Base-by-base conservation (phyloP, 1,140 invertebrate species). In the Sminthurides bifidus region DNA sequence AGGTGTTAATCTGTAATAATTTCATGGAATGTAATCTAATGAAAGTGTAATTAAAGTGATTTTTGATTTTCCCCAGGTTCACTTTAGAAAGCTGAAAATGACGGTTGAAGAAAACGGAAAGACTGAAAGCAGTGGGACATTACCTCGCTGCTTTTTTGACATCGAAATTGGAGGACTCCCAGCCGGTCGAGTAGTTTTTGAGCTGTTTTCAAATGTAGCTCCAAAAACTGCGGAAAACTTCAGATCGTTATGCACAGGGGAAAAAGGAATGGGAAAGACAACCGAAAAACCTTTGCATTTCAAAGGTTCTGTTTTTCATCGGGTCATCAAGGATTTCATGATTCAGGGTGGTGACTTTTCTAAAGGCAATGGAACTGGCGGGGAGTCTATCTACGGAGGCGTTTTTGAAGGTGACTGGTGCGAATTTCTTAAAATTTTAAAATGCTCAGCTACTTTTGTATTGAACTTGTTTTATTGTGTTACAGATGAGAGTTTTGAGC, bases 171-270 rank as follows among this genome's bases (percentile, higher is more conserved):
- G 89, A 43, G 88, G 85, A 2, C 73, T 92, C 53, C 77, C 79
- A 56, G 83, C 83, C 49, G 93, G 93, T 10, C 77, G 92, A 54
- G 84, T 98, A 67, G 84, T 93, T 26, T 94, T 98, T 69, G 92
- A 97, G 69, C 73, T 98, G 0, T 97, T 85, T 73, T 82, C 81
- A 59, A 90, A 97, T 74, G 79, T 87, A 48, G 89, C 87, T 44
- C 93, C 94, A 1, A 89, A 89, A 70, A 95, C 92, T 0, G 87
- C 84, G 23, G 89, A 94, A 67, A 97, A 97, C 71, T 98, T 97
- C 70, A 79, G 89, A 44, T 79, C 83, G 1, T 74, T 97, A 31
- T 95, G 92, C 67, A 90, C 89, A 1, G 92, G 92, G 2, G 88
- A 93, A 66, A 82, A 81, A 67, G 85, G 87, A 10, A 72, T 82